A percentile compares a stretch with the other conserved stretches of the same genome.
phyloP scores from a whole-genome alignment of 2,797 vertebrate genomes.

The Ibycter americanus region DNA sequence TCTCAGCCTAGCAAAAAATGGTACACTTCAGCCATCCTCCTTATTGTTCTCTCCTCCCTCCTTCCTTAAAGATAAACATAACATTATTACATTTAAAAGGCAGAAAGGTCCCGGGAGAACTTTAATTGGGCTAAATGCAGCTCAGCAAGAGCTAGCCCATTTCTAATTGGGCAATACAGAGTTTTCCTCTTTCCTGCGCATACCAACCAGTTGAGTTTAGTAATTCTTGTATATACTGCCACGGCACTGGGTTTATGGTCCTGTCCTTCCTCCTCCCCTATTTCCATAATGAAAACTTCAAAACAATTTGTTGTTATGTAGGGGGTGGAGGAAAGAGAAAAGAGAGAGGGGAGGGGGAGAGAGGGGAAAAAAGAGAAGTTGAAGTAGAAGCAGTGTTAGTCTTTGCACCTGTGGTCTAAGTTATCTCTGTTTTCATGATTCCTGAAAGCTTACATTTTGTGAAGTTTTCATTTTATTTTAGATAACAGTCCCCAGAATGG shows the following conservation, averaged over 20 bases:
- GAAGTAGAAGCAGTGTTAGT: neutral
- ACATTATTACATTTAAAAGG: neutral
- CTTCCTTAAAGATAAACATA: neutral
- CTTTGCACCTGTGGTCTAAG: constrained; percentile 12
- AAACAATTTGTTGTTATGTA: neutral
- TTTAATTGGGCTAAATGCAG: neutral
- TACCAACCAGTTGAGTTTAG: neutral
- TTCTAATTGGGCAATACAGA: neutral
- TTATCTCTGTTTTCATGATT: constrained; percentile 74
- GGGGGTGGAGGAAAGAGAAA: neutral
- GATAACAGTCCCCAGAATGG: constrained; percentile 81
- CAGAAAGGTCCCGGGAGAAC: neutral
- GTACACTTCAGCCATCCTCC: neutral
- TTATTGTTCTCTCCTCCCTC: accelerated
- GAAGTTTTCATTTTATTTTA: constrained; percentile 76
- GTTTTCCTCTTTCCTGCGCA: neutral
- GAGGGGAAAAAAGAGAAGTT: neutral
- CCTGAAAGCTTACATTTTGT: constrained; percentile 79
- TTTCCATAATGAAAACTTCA: neutral
- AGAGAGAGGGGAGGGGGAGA: neutral
- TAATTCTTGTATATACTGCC: neutral
- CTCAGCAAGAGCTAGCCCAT: neutral
- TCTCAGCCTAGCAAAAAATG: neutral
- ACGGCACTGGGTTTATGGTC: neutral
- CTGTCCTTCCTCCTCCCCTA: neutral